phyloP scores from a whole-genome alignment of 2,797 vertebrate genomes.

The Nasua narica region DNA sequence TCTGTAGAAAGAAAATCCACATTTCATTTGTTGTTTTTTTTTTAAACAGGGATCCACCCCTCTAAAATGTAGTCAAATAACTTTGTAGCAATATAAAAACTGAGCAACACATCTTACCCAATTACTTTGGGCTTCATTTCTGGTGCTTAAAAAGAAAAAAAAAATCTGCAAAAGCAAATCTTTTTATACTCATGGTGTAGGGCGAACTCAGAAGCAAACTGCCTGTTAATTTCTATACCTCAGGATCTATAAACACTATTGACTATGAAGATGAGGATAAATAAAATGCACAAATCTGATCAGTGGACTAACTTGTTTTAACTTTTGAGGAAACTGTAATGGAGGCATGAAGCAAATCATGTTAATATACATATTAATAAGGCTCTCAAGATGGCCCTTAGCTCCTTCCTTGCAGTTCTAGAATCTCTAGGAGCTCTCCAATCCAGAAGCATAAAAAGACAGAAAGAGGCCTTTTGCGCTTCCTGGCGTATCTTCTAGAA shows the following conservation, averaged over 20 bases:
- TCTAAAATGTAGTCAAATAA: slow-evolving; percentile 71
- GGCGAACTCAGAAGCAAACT: slow-evolving; percentile 21
- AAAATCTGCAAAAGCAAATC: slow-evolving; percentile 39
- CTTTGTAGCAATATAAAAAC: slow-evolving; percentile 67
- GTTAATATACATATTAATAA: slow-evolving; percentile 71
- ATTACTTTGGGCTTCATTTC: slow-evolving; percentile 68
- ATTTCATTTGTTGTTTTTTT: slow-evolving; percentile 62
- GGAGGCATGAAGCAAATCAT: slow-evolving; percentile 62
- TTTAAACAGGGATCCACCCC: slow-evolving; percentile 64
- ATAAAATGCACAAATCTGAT: slow-evolving; percentile 48
- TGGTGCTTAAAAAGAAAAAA: not conserved
- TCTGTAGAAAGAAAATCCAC: slow-evolving; percentile 55
- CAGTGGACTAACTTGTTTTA: slow-evolving; percentile 62
- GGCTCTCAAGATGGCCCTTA: slow-evolving; percentile 70
- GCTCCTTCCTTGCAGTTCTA: slow-evolving; percentile 65
- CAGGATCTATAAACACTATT: slow-evolving; percentile 47
- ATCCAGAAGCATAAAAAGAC: slow-evolving; percentile 75
- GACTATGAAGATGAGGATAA: slow-evolving; percentile 45
- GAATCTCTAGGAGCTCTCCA: slow-evolving; percentile 71
- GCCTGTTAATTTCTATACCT: slow-evolving; percentile 48
- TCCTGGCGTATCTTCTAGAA: slow-evolving; percentile 72
- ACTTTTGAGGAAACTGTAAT: slow-evolving; percentile 69
- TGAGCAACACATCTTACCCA: slow-evolving; percentile 58
- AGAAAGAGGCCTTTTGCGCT: slow-evolving; percentile 75
- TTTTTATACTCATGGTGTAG: slow-evolving; percentile 32